These are phyloP conservation scores for Drosophila pachea DNA, from an alignment of 1,140 invertebrate species.

Conservation along the genomic window DNA sequence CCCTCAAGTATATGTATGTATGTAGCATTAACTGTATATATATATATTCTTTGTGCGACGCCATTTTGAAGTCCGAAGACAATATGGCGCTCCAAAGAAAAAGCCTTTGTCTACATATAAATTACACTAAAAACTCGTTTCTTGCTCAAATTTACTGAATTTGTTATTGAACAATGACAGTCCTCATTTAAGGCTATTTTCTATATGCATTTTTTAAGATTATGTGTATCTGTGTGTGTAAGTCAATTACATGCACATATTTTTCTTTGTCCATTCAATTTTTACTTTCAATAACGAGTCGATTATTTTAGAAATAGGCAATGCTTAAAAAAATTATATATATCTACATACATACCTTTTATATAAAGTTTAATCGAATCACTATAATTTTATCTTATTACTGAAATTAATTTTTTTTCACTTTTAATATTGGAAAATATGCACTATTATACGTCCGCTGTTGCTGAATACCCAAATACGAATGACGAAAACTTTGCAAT, in stretches of 20 bases:
- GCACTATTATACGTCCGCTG: slow-evolving; percentile 16
- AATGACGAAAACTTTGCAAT: background rate
- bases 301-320: background rate
- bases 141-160: no score
- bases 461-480: slow-evolving; percentile 22
- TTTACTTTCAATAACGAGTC: background rate
- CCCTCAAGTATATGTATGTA: background rate
- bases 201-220: background rate
- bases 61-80: slow-evolving; percentile 22
- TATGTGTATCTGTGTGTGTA: background rate
- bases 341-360: slow-evolving; percentile 23
- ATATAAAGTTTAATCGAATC: background rate
- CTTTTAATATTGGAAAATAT: slow-evolving; percentile 1
- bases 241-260: background rate
- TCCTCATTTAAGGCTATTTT: background rate
- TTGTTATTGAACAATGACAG: no score
- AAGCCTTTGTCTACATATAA: background rate
- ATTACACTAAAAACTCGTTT: background rate
- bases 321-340: background rate
- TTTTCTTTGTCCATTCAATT: slow-evolving; percentile 9
- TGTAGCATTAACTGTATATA: slow-evolving; percentile 11
- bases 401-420: slow-evolving; percentile 1
- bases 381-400: slow-evolving; percentile 16
- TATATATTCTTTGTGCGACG: slow-evolving; percentile 26
- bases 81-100: slow-evolving; percentile 22